A percentile compares a stretch with the other conserved stretches of the same genome.
Conservation (phyloP, 2,888 invertebrate genomes). For the Campaea margaritaria region DNA sequence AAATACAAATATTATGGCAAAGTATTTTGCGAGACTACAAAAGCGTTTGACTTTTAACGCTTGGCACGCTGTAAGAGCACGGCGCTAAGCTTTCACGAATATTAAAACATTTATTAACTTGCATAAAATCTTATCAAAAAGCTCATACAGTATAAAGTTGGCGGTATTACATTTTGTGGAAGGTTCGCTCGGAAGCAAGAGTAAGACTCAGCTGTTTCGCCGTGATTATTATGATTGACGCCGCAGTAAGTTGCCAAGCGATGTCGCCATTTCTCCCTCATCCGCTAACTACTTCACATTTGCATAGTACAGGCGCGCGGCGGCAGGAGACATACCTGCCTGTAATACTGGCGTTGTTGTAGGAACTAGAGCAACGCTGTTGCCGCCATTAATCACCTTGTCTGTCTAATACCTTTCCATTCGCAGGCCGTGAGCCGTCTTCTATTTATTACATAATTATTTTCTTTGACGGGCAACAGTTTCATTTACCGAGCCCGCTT, state of each 20-base stretch:
- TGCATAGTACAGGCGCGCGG: slow-evolving; percentile 66
- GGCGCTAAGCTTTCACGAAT: slow-evolving; percentile 21
- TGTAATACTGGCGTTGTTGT: slow-evolving; percentile 53
- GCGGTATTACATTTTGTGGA: slow-evolving; percentile 12
- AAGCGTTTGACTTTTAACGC: slow-evolving; percentile 42
- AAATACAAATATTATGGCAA: slow-evolving; percentile 65
- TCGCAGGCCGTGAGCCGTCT: slow-evolving; percentile 73
- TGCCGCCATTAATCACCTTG: slow-evolving; percentile 80
- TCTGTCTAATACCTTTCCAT: slow-evolving; percentile 82
- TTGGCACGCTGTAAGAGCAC: slow-evolving; percentile 29
- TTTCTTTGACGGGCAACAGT: slow-evolving; percentile 74
- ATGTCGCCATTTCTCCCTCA: slow-evolving; percentile 67
- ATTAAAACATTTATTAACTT: slow-evolving; percentile 30
- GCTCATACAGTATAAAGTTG: slow-evolving; percentile 24
- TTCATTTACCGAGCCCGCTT: slow-evolving; percentile 59
- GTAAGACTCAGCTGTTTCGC: slow-evolving; percentile 60
- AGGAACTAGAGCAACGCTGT: slow-evolving; percentile 65
- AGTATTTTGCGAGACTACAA: slow-evolving; percentile 56
- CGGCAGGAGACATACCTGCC: slow-evolving; percentile 55
- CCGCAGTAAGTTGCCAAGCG: slow-evolving; percentile 70
- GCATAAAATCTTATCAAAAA: slow-evolving; percentile 28
- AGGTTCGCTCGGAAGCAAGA: slow-evolving; percentile 28
- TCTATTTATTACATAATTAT: slow-evolving; percentile 81
- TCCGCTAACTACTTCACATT: slow-evolving; percentile 74
- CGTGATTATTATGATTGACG: slow-evolving; percentile 73